Base-by-base conservation (phyloP, 2,797 vertebrate genomes). In the Acridotheres tristis region DNA sequence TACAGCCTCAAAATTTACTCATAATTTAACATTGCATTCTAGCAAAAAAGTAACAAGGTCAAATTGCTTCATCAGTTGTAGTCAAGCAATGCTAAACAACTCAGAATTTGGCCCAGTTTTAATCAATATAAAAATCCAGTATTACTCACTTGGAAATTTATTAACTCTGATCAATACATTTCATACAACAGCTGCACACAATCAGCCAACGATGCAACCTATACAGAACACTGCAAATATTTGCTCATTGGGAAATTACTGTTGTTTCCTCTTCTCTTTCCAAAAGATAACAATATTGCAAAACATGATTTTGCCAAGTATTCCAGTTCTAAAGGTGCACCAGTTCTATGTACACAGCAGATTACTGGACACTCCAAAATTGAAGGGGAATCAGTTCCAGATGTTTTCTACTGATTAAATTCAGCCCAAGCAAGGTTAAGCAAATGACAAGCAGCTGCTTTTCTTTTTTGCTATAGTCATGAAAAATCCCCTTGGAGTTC, bases 391-490 rank as follows among this genome's bases (percentile, higher is more conserved):
- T 93, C 79, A 78, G 83, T 93, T 93, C 91, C 95, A 95, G 85
- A 91, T 96, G 95, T 93, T 93, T 88, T 88, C 55, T 22, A 55
- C 76, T 88, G 85, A 95, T 86, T 84, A 78, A 93, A 86, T 88
- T 86, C 69, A 94, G 74, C 38, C 51, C 10, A 20, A 76, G 66
- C 63, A 89, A 93, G 89, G 89, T 95, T 96, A 93, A 84, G 40
- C 66, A 94, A 95, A 94, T 90, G 94, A 91, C 73, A 90, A 94
- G 77, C 94, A 95, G 88, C 76, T 94, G 88, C 69, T 84, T 91
- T 88, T 67, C 47, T 77, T 74, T 89, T 47, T 67, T 78, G 54
- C 66, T 61, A 51, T 3, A 61, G 76, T 88, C 26, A 93, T 30
- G 50, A 83, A 86, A 96, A 94, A 72, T 29, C 25, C 65, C 36